Conservation (phyloP, 2,888 invertebrate species). For the Blastobasis adustella region DNA sequence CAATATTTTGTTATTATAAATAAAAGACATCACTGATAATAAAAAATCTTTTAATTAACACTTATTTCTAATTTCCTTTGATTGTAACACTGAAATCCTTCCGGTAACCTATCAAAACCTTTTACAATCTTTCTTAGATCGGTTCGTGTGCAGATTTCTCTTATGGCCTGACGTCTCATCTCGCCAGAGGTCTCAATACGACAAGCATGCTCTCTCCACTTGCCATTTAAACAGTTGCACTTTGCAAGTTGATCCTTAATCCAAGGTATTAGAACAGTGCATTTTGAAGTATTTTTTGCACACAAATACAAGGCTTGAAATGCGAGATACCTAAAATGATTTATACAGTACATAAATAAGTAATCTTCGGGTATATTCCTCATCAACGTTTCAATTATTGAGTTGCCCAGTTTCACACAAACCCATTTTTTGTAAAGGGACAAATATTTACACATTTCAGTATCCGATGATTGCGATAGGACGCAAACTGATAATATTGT, state of each 20-base stretch:
- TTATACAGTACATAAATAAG: conserved; percentile 55
- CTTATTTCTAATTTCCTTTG: conserved; percentile 26
- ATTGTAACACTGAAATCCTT: conserved; percentile 50
- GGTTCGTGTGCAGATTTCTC: conserved; percentile 44
- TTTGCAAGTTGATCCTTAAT: conserved; percentile 49
- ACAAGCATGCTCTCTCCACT: conserved; percentile 55
- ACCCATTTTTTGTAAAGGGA: conserved; percentile 53
- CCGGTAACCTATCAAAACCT: conserved; percentile 40
- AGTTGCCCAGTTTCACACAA: conserved; percentile 53
- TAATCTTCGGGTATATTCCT: conserved; percentile 37
- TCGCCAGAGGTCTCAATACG: conserved; percentile 43
- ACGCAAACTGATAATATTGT: conserved; percentile 54
- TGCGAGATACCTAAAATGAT: conserved; percentile 60
- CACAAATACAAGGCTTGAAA: conserved; percentile 57
- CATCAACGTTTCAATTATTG: conserved; percentile 45
- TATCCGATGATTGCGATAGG: conserved; percentile 12
- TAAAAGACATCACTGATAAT: conserved; percentile 8
- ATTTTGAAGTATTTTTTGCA: conserved; percentile 51
- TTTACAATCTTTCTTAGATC: conserved; percentile 47
- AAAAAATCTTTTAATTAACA: conserved; percentile 11
- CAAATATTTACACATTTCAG: conserved; percentile 41
- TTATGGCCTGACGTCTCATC: conserved; percentile 28
- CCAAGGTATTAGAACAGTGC: conserved; percentile 39
- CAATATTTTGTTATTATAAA: not conserved
- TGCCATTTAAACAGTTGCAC: conserved; percentile 59